Base-by-base conservation (phyloP, 2,797 vertebrate species). In the Sebastes matsubarae region DNA sequence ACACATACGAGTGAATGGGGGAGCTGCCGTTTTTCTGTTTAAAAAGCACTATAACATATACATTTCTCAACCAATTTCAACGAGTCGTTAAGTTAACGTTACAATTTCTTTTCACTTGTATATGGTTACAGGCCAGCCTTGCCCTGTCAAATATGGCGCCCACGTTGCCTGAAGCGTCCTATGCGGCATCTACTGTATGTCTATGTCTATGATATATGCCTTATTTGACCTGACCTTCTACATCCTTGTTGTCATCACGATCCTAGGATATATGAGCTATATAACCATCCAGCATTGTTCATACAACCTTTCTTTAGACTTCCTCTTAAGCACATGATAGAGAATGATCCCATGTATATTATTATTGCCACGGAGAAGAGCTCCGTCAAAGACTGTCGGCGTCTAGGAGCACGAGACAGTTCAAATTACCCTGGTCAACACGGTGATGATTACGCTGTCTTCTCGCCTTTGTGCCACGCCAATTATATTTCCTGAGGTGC, bases 391-490 rank as follows among this genome's bases (percentile, higher is more conserved):
- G 84, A 87, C 72, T 61, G 72, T 72, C 75, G 70, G 80, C 52
- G 52, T 79, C 27, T 58, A 18, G 75, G 75, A 75, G 70, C 71
- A 78, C 9, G 22, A 85, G 87, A 91, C 86, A 87, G 83, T 81
- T 89, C 75, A 88, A 91, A 94, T 92, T 86, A 89, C 81, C 81
- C 75, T 16, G 86, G 89, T 89, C 91, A 92, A 69, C 68, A 72
- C 25, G 75, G 32, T 72, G 73, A 88, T 90, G 78, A 93, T 91
- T 87, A 90, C 64, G 42, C 84, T 84, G 84, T 92, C 89, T 72
- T 78, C 68, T 72, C 68, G 70, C 77, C 79, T 83, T 84, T 84
- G 84, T 84, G 79, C 29, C 20, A 60, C 4, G 42, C 75, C 86
- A 82, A 72, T 86, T 89, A 89, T 59, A 61, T 72, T 78, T 73